Percentiles rank a stretch among this genome's conserved stretches.
phyloP scores from a whole-genome alignment of 2,113 vertebrate species.

The Zeus faber region DNA sequence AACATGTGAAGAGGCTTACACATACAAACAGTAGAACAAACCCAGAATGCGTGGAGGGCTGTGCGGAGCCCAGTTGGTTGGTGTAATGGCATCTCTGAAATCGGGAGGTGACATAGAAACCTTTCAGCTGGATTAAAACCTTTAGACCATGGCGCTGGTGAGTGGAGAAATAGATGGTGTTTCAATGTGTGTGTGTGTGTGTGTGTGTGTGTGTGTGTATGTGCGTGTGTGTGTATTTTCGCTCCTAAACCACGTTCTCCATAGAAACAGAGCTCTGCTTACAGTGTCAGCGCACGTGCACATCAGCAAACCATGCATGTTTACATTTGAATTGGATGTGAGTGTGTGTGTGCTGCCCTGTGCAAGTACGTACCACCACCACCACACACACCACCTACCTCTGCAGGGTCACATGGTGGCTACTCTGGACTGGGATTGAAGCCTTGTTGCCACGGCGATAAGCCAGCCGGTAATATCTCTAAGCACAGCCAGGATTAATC shows the following conservation, averaged over 20 bases:
- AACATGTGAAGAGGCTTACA: conserved; percentile 30
- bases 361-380: conserved; percentile 30
- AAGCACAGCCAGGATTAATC: conserved; percentile 78
- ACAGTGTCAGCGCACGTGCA: too few species aligned
- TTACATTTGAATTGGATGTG: conserved; percentile 7
- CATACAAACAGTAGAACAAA: conserved; percentile 16
- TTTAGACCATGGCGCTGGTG: conserved; percentile 33
- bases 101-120: conserved; percentile 52
- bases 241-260: too few species aligned
- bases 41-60: conserved; percentile 27
- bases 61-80: conserved; percentile 35
- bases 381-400: conserved; percentile 42
- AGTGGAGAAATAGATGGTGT: conserved; percentile 1
- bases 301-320: too few species aligned
- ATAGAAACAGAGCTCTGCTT: too few species aligned
- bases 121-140: conserved; percentile 60
- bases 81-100: conserved; percentile 42
- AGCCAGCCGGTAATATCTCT: conserved; percentile 78
- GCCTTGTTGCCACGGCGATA: conserved; percentile 76
- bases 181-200: conserved; percentile 6
- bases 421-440: conserved; percentile 71
- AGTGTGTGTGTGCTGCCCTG: conserved; percentile 3
- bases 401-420: conserved; percentile 67
- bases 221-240: conserved; percentile 4
- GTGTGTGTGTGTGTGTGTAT: conserved; percentile 3